phyloP scores from a whole-genome alignment of 64 coral and sea anemone genomes.

The Actinia equina region DNA sequence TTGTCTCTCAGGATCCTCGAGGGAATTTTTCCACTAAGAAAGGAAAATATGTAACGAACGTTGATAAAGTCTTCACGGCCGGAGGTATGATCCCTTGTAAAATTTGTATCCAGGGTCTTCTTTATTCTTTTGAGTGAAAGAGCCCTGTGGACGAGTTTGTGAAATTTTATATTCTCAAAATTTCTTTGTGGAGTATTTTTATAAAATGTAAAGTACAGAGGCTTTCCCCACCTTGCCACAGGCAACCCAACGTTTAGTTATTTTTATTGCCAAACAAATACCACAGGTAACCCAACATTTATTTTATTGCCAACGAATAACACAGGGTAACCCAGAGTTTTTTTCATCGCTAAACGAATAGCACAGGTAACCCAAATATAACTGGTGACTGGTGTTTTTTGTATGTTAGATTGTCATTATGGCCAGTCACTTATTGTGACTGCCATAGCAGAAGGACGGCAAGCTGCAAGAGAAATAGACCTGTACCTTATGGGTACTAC shows the following conservation, averaged over 20 bases:
- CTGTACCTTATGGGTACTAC: slow-evolving; percentile 86
- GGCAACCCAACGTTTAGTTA: no score
- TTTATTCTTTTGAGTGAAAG: background rate
- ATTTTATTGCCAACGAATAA: no score
- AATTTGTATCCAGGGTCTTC: background rate
- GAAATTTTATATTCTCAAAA: no score
- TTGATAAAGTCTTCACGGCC: slow-evolving; percentile 66
- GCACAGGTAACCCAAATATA: background rate
- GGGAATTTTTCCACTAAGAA: slow-evolving; percentile 84
- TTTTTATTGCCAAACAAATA: no score
- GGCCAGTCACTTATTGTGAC: slow-evolving; percentile 92
- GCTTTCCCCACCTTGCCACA: background rate
- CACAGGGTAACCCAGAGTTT: no score
- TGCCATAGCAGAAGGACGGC: slow-evolving; percentile 87
- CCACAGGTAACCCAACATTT: no score
- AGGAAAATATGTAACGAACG: slow-evolving; percentile 61
- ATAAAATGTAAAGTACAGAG: no score
- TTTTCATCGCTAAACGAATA: background rate
- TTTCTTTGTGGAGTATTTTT: no score
- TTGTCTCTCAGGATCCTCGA: slow-evolving; percentile 68
- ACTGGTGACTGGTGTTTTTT: background rate
- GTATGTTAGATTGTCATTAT: slow-evolving; percentile 68
- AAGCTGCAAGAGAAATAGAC: slow-evolving; percentile 92
- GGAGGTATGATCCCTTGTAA: slow-evolving; percentile 59
- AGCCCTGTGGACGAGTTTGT: no score